These are phyloP conservation scores for Enteromius radiatus DNA, from an alignment of 2,797 vertebrate species.

Conservation along the genomic window DNA sequence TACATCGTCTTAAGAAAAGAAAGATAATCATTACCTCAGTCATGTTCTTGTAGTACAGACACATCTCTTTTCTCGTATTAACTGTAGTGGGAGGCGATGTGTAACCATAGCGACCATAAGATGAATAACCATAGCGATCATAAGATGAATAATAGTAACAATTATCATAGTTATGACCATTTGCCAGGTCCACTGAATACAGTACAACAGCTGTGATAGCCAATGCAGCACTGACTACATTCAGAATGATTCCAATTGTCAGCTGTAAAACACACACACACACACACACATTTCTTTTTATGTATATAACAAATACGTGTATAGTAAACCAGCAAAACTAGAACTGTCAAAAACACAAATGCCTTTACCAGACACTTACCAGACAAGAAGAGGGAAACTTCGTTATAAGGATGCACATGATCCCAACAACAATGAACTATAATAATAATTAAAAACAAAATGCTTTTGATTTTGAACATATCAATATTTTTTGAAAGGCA, in stretches of 20 bases:
- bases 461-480: not conserved
- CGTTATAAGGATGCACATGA: constrained; percentile 68
- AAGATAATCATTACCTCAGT: not conserved
- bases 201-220: constrained; percentile 66
- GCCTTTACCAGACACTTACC: constrained; percentile 66
- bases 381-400: constrained; percentile 72
- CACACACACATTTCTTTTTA: too few species aligned
- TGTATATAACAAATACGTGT: too few species aligned
- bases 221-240: constrained; percentile 62
- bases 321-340: not conserved
- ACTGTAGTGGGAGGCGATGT: not conserved
- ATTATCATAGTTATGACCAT: rapidly evolving
- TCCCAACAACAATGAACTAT: constrained; percentile 69
- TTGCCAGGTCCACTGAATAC: constrained; percentile 23
- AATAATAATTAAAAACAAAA: constrained; percentile 4
- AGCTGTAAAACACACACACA: too few species aligned
- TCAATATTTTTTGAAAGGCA: not conserved
- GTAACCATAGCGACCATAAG: too few species aligned
- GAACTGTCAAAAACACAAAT: not conserved
- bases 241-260: constrained; percentile 49
- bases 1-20: not conserved
- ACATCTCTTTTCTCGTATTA: not conserved
- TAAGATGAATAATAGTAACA: too few species aligned
- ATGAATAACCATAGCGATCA: too few species aligned
- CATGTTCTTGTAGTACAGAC: not conserved